Evolutionary conservation across 1,140 invertebrate genomes (phyloP), one percentile per base, ranked within the genome.

Genomic region (Sinonovacula constricta): DNA sequence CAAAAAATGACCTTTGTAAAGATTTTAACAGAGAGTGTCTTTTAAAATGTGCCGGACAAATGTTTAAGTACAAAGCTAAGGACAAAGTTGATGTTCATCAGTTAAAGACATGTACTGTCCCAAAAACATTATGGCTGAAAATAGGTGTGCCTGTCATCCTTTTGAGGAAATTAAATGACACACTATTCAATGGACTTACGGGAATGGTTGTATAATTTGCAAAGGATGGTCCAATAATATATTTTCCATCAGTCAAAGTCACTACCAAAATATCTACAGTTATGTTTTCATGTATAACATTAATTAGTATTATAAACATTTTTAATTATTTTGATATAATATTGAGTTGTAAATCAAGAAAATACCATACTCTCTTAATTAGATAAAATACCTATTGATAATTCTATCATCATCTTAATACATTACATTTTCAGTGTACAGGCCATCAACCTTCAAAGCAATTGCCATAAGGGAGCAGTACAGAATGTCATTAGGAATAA

Each of bases 91-190:
- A 68, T 24, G 22, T 2, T 14, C 10, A 39, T 30, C 14, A 51
- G 10, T 30, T 53, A 2, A 2, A 31, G 34, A 45, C 49, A 1
- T 22, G 33, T n/a, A 31, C 24, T 14, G 39, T 30, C 1, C 45
- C 51, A 10, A 7, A 3, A 2, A 53, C 45, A 7, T 53, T 68
- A 14, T n/a, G n/a, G n/a, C n/a, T n/a, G n/a, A n/a, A n/a, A n/a
- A n/a, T n/a, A n/a, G n/a, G n/a, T n/a, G n/a, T 68, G 39, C 68
- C 54, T 14, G 54, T 71, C 2, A 71, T 71, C 24, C 30, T 71
- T 31, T 22, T 71, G 15, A 31, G 36, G 10, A 71, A 71, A 39
- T 22, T 59, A 15, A 12, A 28, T 12, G 54, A 59, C 56, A 71
- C 24, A 12, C 33, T 71, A 12, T 53, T 71, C 0, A 71, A 71